These are phyloP conservation scores for Gasterosteus nipponicus DNA, from an alignment of 2,113 vertebrate species.

Conservation along the genomic window DNA sequence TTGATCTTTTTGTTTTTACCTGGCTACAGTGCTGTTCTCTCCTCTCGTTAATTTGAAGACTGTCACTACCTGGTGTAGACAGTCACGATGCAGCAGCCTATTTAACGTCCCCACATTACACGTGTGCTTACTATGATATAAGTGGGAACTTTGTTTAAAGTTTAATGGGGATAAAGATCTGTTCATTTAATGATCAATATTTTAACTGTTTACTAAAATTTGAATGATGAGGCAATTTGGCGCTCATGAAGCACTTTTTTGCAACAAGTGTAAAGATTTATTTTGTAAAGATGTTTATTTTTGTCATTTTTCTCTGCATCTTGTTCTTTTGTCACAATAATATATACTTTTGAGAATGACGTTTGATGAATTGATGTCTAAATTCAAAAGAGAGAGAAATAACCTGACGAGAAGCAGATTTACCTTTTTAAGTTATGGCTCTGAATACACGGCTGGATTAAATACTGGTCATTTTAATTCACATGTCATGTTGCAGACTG, in stretches of 20 bases:
- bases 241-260: slow-evolving; percentile 80
- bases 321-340: slow-evolving; percentile 66
- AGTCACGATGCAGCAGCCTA: slow-evolving; percentile 32
- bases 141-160: slow-evolving; percentile 35
- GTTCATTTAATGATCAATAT: slow-evolving; percentile 58
- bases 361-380: slow-evolving; percentile 49
- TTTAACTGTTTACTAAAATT: slow-evolving; percentile 50
- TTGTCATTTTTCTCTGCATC: slow-evolving; percentile 67
- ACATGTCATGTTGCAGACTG: slow-evolving; percentile 9
- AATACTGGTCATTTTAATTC: slow-evolving; percentile 40
- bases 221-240: slow-evolving; percentile 53
- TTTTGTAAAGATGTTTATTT: slow-evolving; percentile 77
- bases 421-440: slow-evolving; percentile 4
- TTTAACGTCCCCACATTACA: slow-evolving; percentile 21
- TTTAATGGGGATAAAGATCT: slow-evolving; percentile 49
- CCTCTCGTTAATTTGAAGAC: slow-evolving; percentile 44
- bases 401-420: not conserved
- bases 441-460: slow-evolving; percentile 24
- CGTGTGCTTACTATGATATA: slow-evolving; percentile 43
- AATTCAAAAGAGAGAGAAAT: slow-evolving; percentile 25
- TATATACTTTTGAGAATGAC: slow-evolving; percentile 60
- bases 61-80: slow-evolving; percentile 71
- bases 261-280: slow-evolving; percentile 75
- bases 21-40: slow-evolving; percentile 46
- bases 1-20: slow-evolving; percentile 40